Conservation (phyloP, 2,888 invertebrate species). For the Mythimna impura region DNA sequence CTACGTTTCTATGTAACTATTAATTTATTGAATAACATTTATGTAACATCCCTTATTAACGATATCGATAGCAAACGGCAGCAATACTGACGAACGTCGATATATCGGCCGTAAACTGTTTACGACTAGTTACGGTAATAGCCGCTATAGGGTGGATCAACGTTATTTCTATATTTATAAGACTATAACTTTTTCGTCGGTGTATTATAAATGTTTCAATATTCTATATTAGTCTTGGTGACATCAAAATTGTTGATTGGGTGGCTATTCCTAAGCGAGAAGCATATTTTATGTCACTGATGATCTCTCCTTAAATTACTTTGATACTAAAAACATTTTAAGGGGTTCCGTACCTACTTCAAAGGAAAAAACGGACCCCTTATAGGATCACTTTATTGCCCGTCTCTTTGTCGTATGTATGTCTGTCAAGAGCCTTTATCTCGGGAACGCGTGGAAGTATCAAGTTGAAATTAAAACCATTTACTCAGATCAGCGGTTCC, state of each 20-base stretch:
- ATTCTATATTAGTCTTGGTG: not conserved
- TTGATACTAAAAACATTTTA: too few species aligned
- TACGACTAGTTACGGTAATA: conserved; percentile 31
- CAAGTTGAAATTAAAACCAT: too few species aligned
- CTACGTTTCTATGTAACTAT: too few species aligned
- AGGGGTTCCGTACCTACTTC: too few species aligned
- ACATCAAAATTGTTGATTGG: not conserved
- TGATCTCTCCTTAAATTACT: not conserved
- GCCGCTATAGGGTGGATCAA: not conserved
- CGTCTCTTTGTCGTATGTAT: too few species aligned
- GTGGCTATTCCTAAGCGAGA: not conserved
- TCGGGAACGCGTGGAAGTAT: too few species aligned
- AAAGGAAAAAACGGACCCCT: too few species aligned
- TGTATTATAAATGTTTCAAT: conserved; percentile 17
- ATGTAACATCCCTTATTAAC: conserved; percentile 13
- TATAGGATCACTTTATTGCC: too few species aligned
- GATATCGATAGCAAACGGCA: conserved; percentile 16
- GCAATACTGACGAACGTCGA: conserved; percentile 16
- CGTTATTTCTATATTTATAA: conserved; percentile 18
- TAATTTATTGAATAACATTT: conserved; percentile 10
- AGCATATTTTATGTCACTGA: not conserved
- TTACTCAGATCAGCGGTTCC: too few species aligned
- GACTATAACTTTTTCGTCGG: not conserved
- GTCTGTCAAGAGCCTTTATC: too few species aligned
- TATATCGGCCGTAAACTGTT: conserved; percentile 44